Evolutionary conservation across 1,140 invertebrate genomes (phyloP), one percentile per base, ranked within the genome.

Genomic region (Pseudomyrmex gracilis): DNA sequence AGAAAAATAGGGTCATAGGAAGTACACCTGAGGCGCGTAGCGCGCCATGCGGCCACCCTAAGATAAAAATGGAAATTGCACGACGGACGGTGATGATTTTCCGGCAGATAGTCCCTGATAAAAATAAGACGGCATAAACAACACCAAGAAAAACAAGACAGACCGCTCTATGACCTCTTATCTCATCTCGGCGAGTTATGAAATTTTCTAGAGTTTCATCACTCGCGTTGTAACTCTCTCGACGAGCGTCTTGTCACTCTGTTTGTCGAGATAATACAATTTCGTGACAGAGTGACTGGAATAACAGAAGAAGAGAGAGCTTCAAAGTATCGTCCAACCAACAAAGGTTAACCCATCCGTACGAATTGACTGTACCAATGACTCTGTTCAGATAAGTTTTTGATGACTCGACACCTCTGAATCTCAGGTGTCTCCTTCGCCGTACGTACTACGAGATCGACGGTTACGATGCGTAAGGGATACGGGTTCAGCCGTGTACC

Each of bases 1-100:
- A 80, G 76, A 71, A 80, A 80, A 80, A 80, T 80, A 80, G 76
- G 76, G 76, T 80, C 76, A 71, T 71, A 80, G 76, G 76, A 80
- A 80, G 66, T 80, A 80, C 76, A 80, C 76, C 76, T 80, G 76
- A 80, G 76, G 76, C 76, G 66, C 76, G 15, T 20, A 15, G 66
- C 17, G 12, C 58, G 12, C 10, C 47, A 43, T 20, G 43, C 66
- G 66, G 55, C 43, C 66, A 70, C 22, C 43, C 66, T 55, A 71
- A 80, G 76, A 80, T 80, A 80, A 80, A 80, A 80, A 80, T 80
- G 76, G 76, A 80, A 80, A 70, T 57, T 78, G 64, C 53, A 68
- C 76, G 53, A 71, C 43, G 76, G 66, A 80, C 67, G 66, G 66
- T 66, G 76, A 80, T 80, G 76, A 80, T 80, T 80, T 80, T 80